phyloP scores from a whole-genome alignment of 2,113 vertebrate genomes.

The Geococcyx californianus region DNA sequence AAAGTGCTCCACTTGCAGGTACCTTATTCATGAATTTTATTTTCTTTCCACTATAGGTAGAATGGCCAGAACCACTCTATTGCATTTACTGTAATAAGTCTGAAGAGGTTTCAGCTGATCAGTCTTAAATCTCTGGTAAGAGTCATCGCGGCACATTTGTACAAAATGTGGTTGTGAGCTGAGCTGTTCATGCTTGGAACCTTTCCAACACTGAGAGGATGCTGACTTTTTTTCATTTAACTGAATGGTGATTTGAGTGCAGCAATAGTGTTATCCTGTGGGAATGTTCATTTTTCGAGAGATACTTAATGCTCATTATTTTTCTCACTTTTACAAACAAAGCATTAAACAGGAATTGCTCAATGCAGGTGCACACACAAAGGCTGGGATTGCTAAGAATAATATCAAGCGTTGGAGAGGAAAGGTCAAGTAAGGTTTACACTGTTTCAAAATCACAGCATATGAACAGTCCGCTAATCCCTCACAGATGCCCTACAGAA shows the following conservation, averaged over 20 bases:
- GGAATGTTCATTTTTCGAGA: background rate
- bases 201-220: background rate
- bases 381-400: background rate
- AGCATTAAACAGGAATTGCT: background rate
- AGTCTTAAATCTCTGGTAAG: background rate
- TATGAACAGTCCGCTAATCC: background rate
- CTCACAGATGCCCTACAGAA: background rate
- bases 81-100: background rate
- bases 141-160: background rate
- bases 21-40: background rate
- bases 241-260: background rate
- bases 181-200: background rate
- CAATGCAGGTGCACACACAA: background rate
- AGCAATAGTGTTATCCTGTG: background rate
- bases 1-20: background rate
- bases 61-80: background rate
- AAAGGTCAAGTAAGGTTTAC: background rate
- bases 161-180: background rate
- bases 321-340: background rate
- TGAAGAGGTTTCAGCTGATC: background rate
- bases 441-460: background rate
- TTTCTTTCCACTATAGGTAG: background rate
- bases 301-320: background rate
- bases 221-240: background rate
- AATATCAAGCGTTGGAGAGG: background rate